Base-by-base conservation (phyloP, 2,113 vertebrate species). In the Cochlearius cochlearius region DNA sequence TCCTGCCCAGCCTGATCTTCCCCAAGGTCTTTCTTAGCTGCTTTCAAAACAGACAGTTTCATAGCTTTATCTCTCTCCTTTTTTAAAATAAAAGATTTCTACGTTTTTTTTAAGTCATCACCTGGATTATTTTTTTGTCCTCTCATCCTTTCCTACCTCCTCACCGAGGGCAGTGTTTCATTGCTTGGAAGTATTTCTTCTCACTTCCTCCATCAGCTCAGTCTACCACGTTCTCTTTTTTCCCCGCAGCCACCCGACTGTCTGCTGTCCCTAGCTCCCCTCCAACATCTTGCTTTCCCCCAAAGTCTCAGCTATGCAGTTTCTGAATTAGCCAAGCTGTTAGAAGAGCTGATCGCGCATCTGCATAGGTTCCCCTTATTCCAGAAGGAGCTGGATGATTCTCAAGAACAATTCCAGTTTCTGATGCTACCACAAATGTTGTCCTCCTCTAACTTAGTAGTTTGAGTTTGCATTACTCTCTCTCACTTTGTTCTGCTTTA, bases 11-110 rank as follows among this genome's bases (percentile, higher is more conserved):
- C 64, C 76, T 95, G 76, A 67, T 94, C 92, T 84, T 91, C 92
- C 68, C 63, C 82, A 72, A 92, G 29, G 64, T 56, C 79, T 89
- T 73, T 81, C 84, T 68, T 14, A 86, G 72, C 88, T 85, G 21
- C 81, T 95, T 93, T 85, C 77, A 93, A 75, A 89, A 87, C 56
- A 91, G 55, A 91, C 77, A 88, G 55, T 94, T 95, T 74, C 23
- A 2, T 38, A 89, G 72, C 52, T 96, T 86, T 80, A 10, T 64
- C 34, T 62, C n/a, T 68, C 27, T 76, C 34, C 27, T 66, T 59
- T 49, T 75, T 89, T 77, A 34, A 90, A 86, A 83, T 64, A 64
- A 92, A 86, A 77, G 76, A 74, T 88, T 81, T 88, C 45, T 79
- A 45, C 11, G 11, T 9, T 11, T 27, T 96, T 81, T 78, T 7